A percentile compares a stretch with the other conserved stretches of the same genome.
Conservation (phyloP, 2,888 invertebrate genomes). For the Himalopsyche japonica region DNA sequence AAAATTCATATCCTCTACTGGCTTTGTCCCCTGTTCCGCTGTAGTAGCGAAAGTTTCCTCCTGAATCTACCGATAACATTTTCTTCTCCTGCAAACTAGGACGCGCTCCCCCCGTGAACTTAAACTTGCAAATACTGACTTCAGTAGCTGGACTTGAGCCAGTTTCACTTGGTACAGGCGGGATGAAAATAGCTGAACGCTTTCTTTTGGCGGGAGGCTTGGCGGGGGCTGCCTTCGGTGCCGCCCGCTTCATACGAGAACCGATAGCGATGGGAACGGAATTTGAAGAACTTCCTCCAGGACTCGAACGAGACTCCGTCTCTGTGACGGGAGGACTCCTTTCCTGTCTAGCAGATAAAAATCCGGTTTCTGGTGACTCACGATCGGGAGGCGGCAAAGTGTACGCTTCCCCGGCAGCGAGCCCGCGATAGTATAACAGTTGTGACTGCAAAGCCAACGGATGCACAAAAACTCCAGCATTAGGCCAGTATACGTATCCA, state of each 20-base stretch:
- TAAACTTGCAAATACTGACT: slow-evolving; percentile 91
- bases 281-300: slow-evolving; percentile 53
- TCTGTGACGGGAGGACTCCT: slow-evolving; percentile 49
- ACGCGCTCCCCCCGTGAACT: slow-evolving; percentile 89
- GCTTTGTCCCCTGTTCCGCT: slow-evolving; percentile 83
- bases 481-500: slow-evolving; percentile 72
- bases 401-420: slow-evolving; percentile 59
- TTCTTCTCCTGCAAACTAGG: slow-evolving; percentile 89
- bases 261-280: slow-evolving; percentile 8
- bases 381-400: slow-evolving; percentile 51
- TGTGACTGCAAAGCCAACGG: slow-evolving; percentile 74
- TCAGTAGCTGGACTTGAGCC: slow-evolving; percentile 77
- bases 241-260: slow-evolving; percentile 52
- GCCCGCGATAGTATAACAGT: slow-evolving; percentile 73
- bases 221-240: slow-evolving; percentile 42
- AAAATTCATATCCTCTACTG: slow-evolving; percentile 75
- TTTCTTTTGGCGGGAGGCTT: slow-evolving; percentile 68
- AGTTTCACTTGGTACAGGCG: slow-evolving; percentile 75
- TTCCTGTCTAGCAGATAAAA: slow-evolving; percentile 43
- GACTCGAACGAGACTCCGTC: slow-evolving; percentile 49
- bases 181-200: slow-evolving; percentile 82
- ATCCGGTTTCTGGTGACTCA: slow-evolving; percentile 46
- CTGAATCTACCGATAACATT: slow-evolving; percentile 87
- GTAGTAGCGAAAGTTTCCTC: slow-evolving; percentile 86
- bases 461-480: slow-evolving; percentile 71